Evolutionary conservation across 2,113 vertebrate genomes (phyloP).

Genomic region (Chamaea fasciata): DNA sequence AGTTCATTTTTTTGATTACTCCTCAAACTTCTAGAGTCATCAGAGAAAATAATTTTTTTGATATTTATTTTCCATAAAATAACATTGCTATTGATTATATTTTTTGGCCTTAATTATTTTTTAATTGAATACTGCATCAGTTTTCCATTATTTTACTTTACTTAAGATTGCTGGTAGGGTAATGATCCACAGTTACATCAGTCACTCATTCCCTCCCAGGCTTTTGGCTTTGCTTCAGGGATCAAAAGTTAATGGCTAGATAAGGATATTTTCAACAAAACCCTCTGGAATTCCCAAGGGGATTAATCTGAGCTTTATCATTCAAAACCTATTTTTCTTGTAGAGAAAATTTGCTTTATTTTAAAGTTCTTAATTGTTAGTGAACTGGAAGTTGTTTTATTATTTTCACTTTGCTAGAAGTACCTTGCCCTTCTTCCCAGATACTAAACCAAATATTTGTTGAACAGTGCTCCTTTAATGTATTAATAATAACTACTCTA

Average conservation of each 20-base stretch:
- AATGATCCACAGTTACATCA: background rate
- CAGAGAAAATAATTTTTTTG: background rate
- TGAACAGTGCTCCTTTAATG: background rate
- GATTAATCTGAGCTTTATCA: background rate
- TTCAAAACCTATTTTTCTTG: background rate
- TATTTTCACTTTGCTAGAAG: background rate
- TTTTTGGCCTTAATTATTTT: background rate
- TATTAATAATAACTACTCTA: background rate
- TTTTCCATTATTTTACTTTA: conserved; percentile 17
- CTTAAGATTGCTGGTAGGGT: background rate
- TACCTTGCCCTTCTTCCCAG: background rate
- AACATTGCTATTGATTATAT: background rate
- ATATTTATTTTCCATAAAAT: background rate
- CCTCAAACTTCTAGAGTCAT: background rate
- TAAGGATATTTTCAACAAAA: background rate
- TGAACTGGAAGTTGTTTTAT: background rate
- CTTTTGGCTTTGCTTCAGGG: background rate
- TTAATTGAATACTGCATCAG: background rate
- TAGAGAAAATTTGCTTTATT: background rate
- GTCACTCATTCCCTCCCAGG: background rate
- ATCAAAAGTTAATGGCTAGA: background rate
- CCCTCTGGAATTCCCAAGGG: background rate
- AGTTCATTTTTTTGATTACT: background rate
- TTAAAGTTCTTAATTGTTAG: background rate
- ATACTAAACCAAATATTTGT: background rate